Base-by-base conservation (phyloP, 2,113 vertebrate genomes). In the Tor tambroides region DNA sequence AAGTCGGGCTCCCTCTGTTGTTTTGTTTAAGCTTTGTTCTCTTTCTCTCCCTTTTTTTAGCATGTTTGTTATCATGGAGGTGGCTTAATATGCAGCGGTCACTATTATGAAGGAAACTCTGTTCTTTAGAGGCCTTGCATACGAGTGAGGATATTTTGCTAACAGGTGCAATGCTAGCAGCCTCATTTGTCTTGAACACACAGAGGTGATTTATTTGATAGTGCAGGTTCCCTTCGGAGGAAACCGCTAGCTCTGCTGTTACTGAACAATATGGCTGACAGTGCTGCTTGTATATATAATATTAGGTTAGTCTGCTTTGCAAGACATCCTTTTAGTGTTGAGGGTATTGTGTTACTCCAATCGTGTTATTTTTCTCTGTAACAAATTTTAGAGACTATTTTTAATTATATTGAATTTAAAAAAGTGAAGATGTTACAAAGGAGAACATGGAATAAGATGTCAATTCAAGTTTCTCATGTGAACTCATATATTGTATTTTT, bases 121-220 rank as follows among this genome's bases (percentile, higher is more conserved):
- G 63, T 71, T 63, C 35, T 79, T 79, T 56, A 35, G 51, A 63
- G 19, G 6, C 59, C 51, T 85, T 85, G 54, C 46, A 21, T 71
- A 63, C 23, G 19, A 63, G 69, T 81, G 65, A 86, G 69, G 83
- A 87, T 83, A 84, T 76, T 87, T 78, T 67, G 54, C 67, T 82
- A 89, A 85, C 83, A 87, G 86, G 88, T 89, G 86, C 84, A 67
- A 87, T 72, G 56, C 43, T 71, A 71, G 49, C 77, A 77, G 77
- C 76, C 81, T 87, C 85, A 76, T 87, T 87, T 84, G 77, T 89
- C 88, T 84, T 30, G 51, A 77, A 28, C 38, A 72, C 63, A 41
- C 69, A 56, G 59, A 26, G 46, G 69, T 85, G 65, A 87, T 87
- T 84, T 77, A 87, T 82, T 85, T 77, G 75, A 85, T 67, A 30